phyloP scores from a whole-genome alignment of 1,140 invertebrate genomes.

The Micrasema longulum region DNA sequence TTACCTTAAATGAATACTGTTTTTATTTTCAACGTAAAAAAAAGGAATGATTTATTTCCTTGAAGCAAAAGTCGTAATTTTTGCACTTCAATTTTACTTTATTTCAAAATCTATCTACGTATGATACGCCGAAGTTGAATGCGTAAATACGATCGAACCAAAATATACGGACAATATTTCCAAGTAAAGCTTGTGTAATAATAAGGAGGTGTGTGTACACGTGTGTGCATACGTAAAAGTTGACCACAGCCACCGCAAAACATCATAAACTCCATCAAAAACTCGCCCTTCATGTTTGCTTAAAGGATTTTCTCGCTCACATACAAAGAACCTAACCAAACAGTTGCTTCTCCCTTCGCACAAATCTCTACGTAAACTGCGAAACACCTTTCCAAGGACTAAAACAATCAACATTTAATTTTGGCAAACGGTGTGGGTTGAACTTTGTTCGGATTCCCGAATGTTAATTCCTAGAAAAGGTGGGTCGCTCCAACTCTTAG shows the following conservation, averaged over 20 bases:
- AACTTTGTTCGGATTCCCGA: slow-evolving; percentile 8
- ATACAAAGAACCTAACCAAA: slow-evolving; percentile 37
- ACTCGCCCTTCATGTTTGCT: slow-evolving; percentile 41
- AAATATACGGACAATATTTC: slow-evolving; percentile 7
- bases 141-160: slow-evolving; percentile 10
- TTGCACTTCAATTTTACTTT: too few relatives aligned
- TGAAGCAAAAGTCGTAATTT: too few relatives aligned
- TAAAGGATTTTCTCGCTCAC: slow-evolving; percentile 39
- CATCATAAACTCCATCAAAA: slow-evolving; percentile 45
- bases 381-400: slow-evolving; percentile 25
- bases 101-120: too few relatives aligned
- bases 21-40: too few relatives aligned
- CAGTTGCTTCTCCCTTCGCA: slow-evolving; percentile 11
- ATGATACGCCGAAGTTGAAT: not conserved
- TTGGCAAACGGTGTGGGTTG: not conserved
- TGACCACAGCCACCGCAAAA: slow-evolving; percentile 35
- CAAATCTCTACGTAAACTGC: slow-evolving; percentile 27
- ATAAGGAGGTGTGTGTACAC: not conserved
- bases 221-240: slow-evolving; percentile 34
- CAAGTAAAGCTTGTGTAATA: not conserved
- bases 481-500: not conserved
- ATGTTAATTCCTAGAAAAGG: not conserved
- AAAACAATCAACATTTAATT: slow-evolving; percentile 39
- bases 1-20: too few relatives aligned
- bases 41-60: too few relatives aligned